Conservation (phyloP, 2,797 vertebrate genomes). For the Crocodylus rhombifer region DNA sequence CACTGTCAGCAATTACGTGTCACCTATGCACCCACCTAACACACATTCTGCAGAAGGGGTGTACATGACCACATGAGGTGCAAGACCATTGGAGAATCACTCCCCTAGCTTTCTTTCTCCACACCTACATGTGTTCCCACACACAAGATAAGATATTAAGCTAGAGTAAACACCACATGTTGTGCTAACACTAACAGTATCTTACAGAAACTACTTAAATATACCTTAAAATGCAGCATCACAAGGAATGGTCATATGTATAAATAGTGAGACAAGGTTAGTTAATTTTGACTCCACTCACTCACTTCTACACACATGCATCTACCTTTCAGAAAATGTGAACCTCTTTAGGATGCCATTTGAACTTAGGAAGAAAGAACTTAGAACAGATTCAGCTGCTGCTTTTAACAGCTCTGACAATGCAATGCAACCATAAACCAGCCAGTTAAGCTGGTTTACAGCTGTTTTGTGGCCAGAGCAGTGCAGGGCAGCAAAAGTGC, state of each 20-base stretch:
- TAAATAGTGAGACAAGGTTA: conserved; percentile 6
- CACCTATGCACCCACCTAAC: not conserved
- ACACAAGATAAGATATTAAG: conserved; percentile 55
- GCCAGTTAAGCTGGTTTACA: not conserved
- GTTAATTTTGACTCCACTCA: not conserved
- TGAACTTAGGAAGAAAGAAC: not conserved
- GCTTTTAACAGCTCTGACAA: not conserved
- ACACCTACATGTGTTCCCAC: conserved; percentile 69
- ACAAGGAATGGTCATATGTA: not conserved
- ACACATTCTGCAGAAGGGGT: conserved; percentile 50
- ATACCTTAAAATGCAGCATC: not conserved
- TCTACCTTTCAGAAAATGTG: not conserved
- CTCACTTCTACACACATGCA: not conserved
- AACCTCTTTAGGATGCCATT: not conserved
- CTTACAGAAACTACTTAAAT: conserved; percentile 37
- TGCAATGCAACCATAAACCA: not conserved
- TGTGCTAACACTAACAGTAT: conserved; percentile 25
- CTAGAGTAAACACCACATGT: conserved; percentile 63
- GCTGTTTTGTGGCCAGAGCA: not conserved
- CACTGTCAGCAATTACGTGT: not conserved
- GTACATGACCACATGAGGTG: conserved; percentile 64
- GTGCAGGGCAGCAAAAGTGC: not conserved
- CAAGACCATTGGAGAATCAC: conserved; percentile 65
- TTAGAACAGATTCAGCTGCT: not conserved
- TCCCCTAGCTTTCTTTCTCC: conserved; percentile 64